Base-by-base conservation (phyloP, 2,113 vertebrate genomes). In the Sardina pilchardus region DNA sequence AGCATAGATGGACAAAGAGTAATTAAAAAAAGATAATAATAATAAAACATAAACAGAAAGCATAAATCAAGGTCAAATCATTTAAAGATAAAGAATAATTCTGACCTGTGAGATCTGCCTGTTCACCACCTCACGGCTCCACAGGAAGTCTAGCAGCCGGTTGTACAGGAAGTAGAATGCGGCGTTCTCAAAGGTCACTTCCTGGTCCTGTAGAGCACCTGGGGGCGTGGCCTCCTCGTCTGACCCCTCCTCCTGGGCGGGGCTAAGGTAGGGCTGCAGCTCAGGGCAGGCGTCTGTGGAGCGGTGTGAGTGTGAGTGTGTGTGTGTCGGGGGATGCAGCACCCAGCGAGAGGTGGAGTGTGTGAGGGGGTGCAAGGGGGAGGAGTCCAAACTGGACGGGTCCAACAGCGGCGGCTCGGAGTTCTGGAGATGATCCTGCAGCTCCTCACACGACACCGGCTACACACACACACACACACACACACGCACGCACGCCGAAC, bases 151-250 rank as follows among this genome's bases (percentile, higher is more conserved):
- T 86, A 98, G 86, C 90, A 99, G 95, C 36, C 98, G 96, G 92
- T 99, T 99, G 92, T 98, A 99, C 86, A 99, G 97, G 95, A 98
- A 99, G 95, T 99, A 99, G 91, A 98, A 97, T 0, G 97, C 97
- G 0, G 97, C 94, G 3, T 97, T 99, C 90, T 96, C 96, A 6
- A 99, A 99, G 90, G 94, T 94, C 30, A 97, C 92, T 45, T 95
- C 91, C 82, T 90, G 93, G 26, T 91, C 94, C 50, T 93, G 94
- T 59, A 92, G 3, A 3, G 4, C 86, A 86, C 89, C 94, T 0
- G 86, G 81, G 16, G 85, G 26, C 1, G 50, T 14, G 3, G 56
- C 84, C 26, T 85, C 85, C 21, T 85, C 14, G 3, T 92, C 90
- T n/a, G 91, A 95, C 91, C 93, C 94, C 75, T 94, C 92, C 0